Conservation (phyloP, 2,797 vertebrate species). For the Linurgus olivaceus region DNA sequence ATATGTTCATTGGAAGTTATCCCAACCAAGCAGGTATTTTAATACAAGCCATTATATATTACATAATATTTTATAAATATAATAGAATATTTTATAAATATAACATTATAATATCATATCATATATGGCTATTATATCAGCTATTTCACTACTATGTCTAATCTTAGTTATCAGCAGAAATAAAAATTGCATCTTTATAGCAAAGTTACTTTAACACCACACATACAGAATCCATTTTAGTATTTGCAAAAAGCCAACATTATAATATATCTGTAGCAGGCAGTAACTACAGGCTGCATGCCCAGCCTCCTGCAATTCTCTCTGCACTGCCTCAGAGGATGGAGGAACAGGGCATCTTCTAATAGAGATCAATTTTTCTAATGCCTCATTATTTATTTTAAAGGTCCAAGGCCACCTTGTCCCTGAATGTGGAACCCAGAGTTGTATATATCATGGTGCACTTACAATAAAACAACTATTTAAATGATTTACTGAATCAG, state of each 20-base stretch:
- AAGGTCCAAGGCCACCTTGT: background rate
- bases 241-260: background rate
- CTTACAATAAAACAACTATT: background rate
- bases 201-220: background rate
- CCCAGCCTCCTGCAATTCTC: background rate
- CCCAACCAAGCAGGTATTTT: background rate
- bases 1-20: background rate
- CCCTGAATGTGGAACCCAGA: background rate
- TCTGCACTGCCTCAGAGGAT: background rate
- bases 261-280: background rate
- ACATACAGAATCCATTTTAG: background rate
- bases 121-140: background rate
- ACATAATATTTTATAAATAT: too few species aligned
- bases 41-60: background rate
- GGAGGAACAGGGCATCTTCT: background rate
- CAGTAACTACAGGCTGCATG: background rate
- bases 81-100: too few species aligned
- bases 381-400: background rate
- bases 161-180: background rate
- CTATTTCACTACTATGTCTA: background rate
- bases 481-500: background rate
- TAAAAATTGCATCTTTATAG: background rate
- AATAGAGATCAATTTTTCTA: background rate
- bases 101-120: too few species aligned
- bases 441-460: background rate